A percentile compares a stretch with the other conserved stretches of the same genome.
These are phyloP conservation scores for Anisognathus igniventris DNA, from an alignment of 2,797 vertebrate species.

Conservation along the genomic window DNA sequence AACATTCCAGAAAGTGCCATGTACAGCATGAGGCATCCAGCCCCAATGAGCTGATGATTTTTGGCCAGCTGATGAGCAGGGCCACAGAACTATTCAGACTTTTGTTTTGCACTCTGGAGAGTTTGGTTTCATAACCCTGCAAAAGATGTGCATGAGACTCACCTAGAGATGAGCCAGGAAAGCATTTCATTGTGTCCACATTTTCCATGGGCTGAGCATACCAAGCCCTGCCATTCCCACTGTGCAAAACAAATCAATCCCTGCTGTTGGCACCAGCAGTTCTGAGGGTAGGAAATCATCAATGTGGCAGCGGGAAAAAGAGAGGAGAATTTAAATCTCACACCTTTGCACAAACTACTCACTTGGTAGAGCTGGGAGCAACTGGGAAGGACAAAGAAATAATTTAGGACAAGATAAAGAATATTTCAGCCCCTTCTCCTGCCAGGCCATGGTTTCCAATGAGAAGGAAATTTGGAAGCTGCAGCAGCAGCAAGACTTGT, in stretches of 20 bases:
- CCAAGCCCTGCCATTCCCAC: background rate
- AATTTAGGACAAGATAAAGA: background rate
- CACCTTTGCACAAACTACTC: background rate
- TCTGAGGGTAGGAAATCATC: background rate
- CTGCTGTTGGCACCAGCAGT: background rate
- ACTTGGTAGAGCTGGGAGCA: background rate
- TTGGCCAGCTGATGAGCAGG: background rate
- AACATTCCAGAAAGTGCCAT: conserved; percentile 35
- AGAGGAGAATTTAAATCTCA: background rate
- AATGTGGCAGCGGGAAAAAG: background rate
- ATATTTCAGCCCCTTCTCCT: background rate
- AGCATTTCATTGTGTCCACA: background rate
- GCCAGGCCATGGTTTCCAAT: fast-evolving
- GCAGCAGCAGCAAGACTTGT: background rate
- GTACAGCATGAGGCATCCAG: background rate
- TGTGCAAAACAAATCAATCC: background rate
- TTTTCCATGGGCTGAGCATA: background rate
- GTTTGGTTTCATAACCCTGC: background rate
- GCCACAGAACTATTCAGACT: background rate
- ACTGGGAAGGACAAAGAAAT: background rate
- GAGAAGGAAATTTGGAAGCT: background rate
- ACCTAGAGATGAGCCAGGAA: background rate
- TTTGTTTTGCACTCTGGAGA: background rate
- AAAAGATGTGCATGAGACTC: background rate
- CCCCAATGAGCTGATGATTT: background rate